phyloP scores from a whole-genome alignment of 2,888 invertebrate genomes.

The Strigamia crassipes region DNA sequence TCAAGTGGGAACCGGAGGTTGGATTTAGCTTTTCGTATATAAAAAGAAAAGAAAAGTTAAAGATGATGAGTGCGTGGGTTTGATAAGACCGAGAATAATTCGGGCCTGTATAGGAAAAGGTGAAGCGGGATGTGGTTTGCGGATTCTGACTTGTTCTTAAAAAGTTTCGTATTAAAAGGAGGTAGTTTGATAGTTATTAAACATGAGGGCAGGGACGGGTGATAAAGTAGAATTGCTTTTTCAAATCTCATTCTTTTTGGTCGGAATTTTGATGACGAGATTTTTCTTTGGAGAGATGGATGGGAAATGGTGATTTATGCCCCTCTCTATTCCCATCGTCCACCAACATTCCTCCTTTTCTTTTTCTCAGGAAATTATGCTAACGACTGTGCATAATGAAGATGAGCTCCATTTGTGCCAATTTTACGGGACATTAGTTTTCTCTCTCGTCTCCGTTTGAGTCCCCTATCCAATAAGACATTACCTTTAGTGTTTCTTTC shows the following conservation, averaged over 20 bases:
- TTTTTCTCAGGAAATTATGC: slow-evolving; percentile 6
- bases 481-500: slow-evolving; percentile 29
- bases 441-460: slow-evolving; percentile 14
- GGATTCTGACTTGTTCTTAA: not conserved
- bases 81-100: not conserved
- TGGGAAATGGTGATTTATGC: slow-evolving; percentile 22
- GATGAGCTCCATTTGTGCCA: slow-evolving; percentile 30
- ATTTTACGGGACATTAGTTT: slow-evolving; percentile 30
- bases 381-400: slow-evolving; percentile 30
- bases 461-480: slow-evolving; percentile 17
- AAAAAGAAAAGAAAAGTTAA: not conserved
- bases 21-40: not conserved
- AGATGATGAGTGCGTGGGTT: not conserved
- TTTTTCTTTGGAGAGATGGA: slow-evolving; percentile 20
- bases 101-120: not conserved
- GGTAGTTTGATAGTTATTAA: slow-evolving; percentile 22
- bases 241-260: slow-evolving; percentile 22
- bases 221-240: not conserved
- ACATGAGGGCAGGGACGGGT: not conserved
- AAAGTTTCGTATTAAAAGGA: slow-evolving; percentile 17
- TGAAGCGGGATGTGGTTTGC: not conserved
- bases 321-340: slow-evolving; percentile 14
- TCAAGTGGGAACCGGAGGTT: not conserved
- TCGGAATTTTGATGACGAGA: slow-evolving; percentile 26
- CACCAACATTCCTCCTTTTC: slow-evolving; percentile 26